Conservation (phyloP, 37 sponge, comb jelly and placozoan species). For the Cladorhizidae sp. region DNA sequence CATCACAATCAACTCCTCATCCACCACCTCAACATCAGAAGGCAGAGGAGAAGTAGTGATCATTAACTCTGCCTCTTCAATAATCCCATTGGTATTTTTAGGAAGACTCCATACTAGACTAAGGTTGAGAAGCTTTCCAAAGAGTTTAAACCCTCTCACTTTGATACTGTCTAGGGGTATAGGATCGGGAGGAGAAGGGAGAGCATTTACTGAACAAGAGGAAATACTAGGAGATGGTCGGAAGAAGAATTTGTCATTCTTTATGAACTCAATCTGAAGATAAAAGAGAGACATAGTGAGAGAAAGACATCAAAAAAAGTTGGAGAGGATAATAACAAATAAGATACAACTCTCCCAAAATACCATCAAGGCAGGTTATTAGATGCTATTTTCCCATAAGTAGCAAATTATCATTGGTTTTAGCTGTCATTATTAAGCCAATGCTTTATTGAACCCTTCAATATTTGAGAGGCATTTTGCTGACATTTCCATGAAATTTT, state of each 20-base stretch:
- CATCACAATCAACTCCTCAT: not conserved
- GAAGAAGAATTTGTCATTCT: not conserved
- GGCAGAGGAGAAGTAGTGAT: not conserved
- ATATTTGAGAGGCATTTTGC: no score
- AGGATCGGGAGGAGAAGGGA: constrained; percentile 1
- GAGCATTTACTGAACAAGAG: not conserved
- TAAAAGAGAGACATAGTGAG: no score
- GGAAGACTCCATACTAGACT: constrained; percentile 8
- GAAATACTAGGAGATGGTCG: not conserved
- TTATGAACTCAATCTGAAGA: no score
- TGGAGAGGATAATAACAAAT: no score
- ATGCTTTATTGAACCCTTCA: no score
- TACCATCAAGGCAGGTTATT: no score
- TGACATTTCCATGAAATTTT: no score
- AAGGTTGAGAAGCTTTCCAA: not conserved
- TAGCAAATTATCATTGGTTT: no score
- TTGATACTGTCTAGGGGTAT: not conserved
- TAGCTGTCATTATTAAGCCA: no score
- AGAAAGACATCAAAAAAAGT: no score
- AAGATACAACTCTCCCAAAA: no score
- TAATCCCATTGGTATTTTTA: not conserved
- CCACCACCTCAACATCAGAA: not conserved
- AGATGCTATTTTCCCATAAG: no score
- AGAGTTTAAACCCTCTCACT: not conserved
- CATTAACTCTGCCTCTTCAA: not conserved